Conservation (phyloP, 2,113 vertebrate species). For the Pedionomus torquatus region DNA sequence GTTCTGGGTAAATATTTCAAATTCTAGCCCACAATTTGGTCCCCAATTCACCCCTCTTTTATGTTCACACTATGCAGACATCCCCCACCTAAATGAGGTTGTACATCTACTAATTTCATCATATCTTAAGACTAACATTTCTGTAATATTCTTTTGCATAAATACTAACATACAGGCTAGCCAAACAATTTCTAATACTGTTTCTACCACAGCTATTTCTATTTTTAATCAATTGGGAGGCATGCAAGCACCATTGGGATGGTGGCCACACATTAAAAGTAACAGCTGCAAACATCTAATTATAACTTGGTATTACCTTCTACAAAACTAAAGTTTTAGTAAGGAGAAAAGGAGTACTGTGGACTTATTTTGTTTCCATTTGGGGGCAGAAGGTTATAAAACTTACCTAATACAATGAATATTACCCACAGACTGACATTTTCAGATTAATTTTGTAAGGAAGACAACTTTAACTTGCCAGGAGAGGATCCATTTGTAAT, state of each 20-base stretch:
- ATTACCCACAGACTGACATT: neutral
- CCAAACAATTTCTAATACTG: neutral
- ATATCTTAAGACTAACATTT: neutral
- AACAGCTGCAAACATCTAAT: slow-evolving; percentile 49
- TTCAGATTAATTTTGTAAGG: neutral
- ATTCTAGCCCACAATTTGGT: neutral
- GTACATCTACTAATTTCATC: neutral
- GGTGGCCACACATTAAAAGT: neutral
- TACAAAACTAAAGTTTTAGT: neutral
- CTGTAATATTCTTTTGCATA: neutral
- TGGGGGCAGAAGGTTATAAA: neutral
- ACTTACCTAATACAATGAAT: neutral
- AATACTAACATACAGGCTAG: neutral
- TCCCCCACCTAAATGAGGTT: neutral
- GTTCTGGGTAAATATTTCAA: neutral
- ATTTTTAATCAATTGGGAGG: slow-evolving; percentile 35
- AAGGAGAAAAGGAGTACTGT: neutral
- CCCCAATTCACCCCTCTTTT: neutral
- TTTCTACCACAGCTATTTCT: slow-evolving; percentile 22
- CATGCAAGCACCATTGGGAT: neutral
- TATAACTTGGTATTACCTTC: slow-evolving; percentile 14
- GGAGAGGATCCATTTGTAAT: neutral
- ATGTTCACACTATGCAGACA: neutral
- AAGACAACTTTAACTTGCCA: neutral
- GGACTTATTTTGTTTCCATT: neutral